phyloP scores from a whole-genome alignment of 2,888 invertebrate species.

The Laothoe populi region DNA sequence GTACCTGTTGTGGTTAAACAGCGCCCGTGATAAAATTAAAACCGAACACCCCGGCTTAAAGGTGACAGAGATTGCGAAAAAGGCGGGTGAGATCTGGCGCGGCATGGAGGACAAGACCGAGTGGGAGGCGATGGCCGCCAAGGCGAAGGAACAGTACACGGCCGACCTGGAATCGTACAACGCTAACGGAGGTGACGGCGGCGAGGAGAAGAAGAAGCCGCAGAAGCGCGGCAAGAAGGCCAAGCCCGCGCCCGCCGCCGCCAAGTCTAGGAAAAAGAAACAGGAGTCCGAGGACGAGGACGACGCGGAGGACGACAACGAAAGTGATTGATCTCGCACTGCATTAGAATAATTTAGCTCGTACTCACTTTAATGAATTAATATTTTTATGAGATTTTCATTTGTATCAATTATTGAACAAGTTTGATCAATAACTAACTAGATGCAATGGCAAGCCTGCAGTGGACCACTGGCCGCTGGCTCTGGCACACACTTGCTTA shows the following conservation, averaged over 20 bases:
- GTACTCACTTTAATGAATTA: slow-evolving; percentile 29
- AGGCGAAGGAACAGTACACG: slow-evolving; percentile 92
- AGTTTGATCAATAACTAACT: not conserved
- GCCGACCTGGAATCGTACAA: slow-evolving; percentile 93
- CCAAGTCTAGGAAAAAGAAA: slow-evolving; percentile 63
- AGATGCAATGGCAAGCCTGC: not conserved
- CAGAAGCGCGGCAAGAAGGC: slow-evolving; percentile 74
- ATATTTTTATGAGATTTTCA: slow-evolving; percentile 27
- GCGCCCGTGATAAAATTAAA: slow-evolving; percentile 91
- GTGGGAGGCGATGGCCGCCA: slow-evolving; percentile 93
- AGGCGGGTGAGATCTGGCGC: slow-evolving; percentile 96
- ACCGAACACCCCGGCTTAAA: slow-evolving; percentile 92
- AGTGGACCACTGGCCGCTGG: not conserved
- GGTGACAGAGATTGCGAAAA: slow-evolving; percentile 95
- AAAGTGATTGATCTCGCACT: slow-evolving; percentile 28
- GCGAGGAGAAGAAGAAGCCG: slow-evolving; percentile 73
- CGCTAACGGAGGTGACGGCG: slow-evolving; percentile 85
- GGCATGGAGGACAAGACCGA: slow-evolving; percentile 92
- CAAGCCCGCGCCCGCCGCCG: slow-evolving; percentile 42
- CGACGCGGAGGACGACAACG: slow-evolving; percentile 78
- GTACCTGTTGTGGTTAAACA: slow-evolving; percentile 96
- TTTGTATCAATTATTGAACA: slow-evolving; percentile 16
- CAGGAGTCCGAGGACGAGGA: slow-evolving; percentile 77
- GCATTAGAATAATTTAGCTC: slow-evolving; percentile 26
- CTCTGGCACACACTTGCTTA: not conserved